Conservation (phyloP, 2,113 vertebrate species). For the Onychostruthus taczanowskii region DNA sequence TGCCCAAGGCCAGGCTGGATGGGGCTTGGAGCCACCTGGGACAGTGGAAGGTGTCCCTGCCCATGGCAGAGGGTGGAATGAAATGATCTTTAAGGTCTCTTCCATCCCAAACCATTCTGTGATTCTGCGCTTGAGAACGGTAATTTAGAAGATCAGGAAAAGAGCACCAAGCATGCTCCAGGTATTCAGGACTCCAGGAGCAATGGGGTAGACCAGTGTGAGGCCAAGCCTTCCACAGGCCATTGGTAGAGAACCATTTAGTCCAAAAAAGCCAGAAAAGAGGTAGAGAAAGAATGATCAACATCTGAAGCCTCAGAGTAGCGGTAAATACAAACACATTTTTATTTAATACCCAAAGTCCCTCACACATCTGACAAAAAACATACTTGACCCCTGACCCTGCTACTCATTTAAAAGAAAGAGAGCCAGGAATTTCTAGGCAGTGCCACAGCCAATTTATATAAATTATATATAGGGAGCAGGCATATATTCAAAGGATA, state of each 20-base stretch:
- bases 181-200: background rate
- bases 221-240: background rate
- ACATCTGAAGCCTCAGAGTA: background rate
- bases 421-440: background rate
- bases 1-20: background rate
- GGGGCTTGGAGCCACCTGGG: fast-evolving
- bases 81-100: fast-evolving
- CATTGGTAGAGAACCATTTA: background rate
- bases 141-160: background rate
- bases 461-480: background rate
- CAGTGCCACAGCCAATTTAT: background rate
- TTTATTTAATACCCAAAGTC: background rate
- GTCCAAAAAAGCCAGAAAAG: background rate
- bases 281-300: background rate
- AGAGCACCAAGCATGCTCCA: background rate
- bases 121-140: background rate
- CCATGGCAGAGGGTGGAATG: background rate
- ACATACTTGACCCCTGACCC: background rate
- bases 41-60: fast-evolving
- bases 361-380: background rate
- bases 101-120: background rate
- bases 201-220: fast-evolving
- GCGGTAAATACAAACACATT: background rate
- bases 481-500: background rate
- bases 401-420: background rate